These are phyloP conservation scores for Chlamydotis undulata DNA, from an alignment of 2,113 vertebrate genomes.

Conservation along the genomic window DNA sequence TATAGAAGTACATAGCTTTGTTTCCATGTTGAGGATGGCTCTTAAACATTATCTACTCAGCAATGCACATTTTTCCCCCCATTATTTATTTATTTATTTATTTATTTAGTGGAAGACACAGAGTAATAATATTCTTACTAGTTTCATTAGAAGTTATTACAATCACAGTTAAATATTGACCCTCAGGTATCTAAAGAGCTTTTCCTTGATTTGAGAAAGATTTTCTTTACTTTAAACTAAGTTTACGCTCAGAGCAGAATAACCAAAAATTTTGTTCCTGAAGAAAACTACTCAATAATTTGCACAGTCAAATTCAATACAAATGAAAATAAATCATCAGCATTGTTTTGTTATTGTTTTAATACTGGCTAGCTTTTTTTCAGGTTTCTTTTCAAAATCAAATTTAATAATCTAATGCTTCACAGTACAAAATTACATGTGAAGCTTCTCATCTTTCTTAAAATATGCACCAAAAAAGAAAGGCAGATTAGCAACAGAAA, in stretches of 20 bases:
- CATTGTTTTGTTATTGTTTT: neutral
- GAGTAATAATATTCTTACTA: neutral
- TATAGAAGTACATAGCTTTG: neutral
- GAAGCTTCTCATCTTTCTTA: neutral
- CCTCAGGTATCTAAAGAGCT: neutral
- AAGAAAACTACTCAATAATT: neutral
- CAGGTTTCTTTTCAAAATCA: neutral
- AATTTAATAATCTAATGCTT: neutral
- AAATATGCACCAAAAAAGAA: neutral
- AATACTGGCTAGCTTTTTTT: neutral
- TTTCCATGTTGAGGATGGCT: neutral
- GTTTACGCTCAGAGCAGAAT: neutral
- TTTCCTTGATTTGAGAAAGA: neutral
- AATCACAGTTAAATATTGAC: neutral
- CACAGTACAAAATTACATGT: neutral
- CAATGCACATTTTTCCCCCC: neutral
- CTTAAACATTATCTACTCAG: neutral
- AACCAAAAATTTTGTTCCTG: neutral
- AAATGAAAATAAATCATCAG: neutral
- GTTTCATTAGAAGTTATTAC: neutral
- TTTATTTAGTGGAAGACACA: neutral
- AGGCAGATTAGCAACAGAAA: neutral
- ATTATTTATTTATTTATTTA: neutral
- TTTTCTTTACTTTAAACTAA: neutral
- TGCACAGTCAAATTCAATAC: neutral